These are phyloP conservation scores for Coranthus polyacanthus DNA, from an alignment of 2,797 vertebrate species.

Conservation along the genomic window DNA sequence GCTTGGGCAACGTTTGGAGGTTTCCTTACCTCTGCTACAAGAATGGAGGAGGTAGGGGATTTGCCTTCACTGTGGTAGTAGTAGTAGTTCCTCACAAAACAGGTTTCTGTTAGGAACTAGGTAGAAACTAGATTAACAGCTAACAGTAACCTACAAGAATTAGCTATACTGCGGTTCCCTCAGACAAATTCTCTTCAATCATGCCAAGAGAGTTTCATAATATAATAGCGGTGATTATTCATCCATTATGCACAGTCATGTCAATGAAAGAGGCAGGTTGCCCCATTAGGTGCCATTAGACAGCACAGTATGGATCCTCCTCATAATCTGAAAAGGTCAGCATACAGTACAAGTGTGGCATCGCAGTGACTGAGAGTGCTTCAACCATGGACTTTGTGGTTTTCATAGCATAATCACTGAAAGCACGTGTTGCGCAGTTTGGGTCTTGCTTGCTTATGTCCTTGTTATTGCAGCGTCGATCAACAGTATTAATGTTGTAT, in stretches of 20 bases:
- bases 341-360: constrained; percentile 9
- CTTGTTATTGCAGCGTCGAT: not conserved
- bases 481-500: not conserved
- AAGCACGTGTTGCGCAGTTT: not conserved
- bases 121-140: too few species aligned
- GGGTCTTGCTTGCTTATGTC: not conserved
- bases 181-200: not conserved
- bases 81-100: too few species aligned
- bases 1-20: constrained; percentile 97
- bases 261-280: constrained; percentile 36
- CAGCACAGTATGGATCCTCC: constrained; percentile 39
- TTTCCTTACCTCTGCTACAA: constrained; percentile 99
- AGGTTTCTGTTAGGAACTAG: too few species aligned
- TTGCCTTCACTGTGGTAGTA: constrained; percentile 82
- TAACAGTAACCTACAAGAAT: too few species aligned
- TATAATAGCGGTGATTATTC: constrained; percentile 1
- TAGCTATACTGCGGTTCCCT: too few species aligned
- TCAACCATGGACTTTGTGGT: not conserved
- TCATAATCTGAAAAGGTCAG: constrained; percentile 51
- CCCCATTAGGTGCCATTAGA: constrained; percentile 51
- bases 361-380: not conserved
- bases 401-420: too few species aligned
- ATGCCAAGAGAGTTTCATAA: not conserved
- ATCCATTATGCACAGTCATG: constrained; percentile 41
- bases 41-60: constrained; percentile 96